Percentiles rank a stretch among this genome's conserved stretches.
phyloP scores from a whole-genome alignment of 2,113 vertebrate species.

The Bubo scandiacus region DNA sequence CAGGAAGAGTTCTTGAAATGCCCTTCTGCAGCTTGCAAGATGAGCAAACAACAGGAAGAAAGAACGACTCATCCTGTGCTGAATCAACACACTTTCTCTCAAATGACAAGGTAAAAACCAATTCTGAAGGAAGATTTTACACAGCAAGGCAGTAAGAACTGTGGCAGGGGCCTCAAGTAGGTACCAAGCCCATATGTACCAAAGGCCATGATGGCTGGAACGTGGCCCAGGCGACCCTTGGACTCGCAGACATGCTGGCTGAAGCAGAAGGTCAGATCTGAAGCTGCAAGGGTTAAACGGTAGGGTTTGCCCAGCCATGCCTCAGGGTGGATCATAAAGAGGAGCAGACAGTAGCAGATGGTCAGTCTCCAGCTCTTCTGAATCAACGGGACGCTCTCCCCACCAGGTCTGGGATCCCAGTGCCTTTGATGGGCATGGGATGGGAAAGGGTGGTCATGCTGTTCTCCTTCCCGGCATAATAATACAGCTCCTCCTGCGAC shows the following conservation, averaged over 20 bases:
- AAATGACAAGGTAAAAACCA: background rate
- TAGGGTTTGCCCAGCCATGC: background rate
- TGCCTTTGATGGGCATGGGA: background rate
- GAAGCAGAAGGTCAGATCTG: background rate
- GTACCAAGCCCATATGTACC: no score
- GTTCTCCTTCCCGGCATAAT: background rate
- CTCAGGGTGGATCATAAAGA: background rate
- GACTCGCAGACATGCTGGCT: background rate
- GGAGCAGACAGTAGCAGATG: background rate
- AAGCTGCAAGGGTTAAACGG: background rate
- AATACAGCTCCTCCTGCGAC: background rate
- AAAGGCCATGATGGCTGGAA: background rate
- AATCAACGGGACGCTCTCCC: background rate
- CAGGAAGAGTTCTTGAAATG: background rate
- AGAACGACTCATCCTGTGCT: background rate
- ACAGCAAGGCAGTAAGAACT: background rate
- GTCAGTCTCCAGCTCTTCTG: background rate
- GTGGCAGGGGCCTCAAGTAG: background rate
- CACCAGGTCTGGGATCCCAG: accelerated
- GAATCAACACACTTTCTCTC: background rate
- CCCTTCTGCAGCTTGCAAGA: background rate
- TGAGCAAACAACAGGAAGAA: background rate
- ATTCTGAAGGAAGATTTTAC: background rate
- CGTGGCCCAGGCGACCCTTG: background rate
- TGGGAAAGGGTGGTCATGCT: background rate